Conservation (phyloP, 2,113 vertebrate genomes). For the Glareola pratincola region DNA sequence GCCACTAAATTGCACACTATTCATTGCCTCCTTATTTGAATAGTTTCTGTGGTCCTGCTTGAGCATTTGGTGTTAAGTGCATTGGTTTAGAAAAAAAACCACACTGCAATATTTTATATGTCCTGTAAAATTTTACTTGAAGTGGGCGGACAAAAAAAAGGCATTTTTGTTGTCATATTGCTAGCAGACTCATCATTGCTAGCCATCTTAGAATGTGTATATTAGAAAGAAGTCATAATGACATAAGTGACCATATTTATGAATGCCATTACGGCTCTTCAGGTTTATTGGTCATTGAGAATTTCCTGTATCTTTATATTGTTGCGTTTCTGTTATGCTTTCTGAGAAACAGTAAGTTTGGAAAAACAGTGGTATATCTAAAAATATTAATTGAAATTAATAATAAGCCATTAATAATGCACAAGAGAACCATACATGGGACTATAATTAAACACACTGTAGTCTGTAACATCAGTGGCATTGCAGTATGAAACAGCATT, state of each 20-base stretch:
- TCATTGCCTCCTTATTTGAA: neutral
- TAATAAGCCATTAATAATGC: neutral
- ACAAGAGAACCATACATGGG: neutral
- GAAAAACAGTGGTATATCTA: neutral
- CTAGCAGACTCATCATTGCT: neutral
- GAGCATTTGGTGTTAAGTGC: neutral
- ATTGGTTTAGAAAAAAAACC: neutral
- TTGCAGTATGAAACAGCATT: neutral
- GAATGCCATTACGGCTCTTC: neutral
- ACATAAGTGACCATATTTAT: neutral
- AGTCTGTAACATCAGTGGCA: neutral
- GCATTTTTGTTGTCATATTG: neutral
- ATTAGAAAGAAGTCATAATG: neutral
- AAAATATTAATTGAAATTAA: neutral
- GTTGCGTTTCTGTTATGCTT: neutral
- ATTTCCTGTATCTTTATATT: neutral
- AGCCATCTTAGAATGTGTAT: neutral
- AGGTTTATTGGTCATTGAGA: neutral
- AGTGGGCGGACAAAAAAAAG: neutral
- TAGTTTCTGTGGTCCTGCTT: neutral
- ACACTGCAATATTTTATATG: neutral
- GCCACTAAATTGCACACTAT: neutral
- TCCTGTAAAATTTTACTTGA: neutral
- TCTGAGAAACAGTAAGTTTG: neutral
- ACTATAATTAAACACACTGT: neutral